Percentiles rank a stretch among this genome's conserved stretches.
These are phyloP conservation scores for Miniopterus natalensis DNA, from an alignment of 2,113 vertebrate genomes.

Conservation along the genomic window DNA sequence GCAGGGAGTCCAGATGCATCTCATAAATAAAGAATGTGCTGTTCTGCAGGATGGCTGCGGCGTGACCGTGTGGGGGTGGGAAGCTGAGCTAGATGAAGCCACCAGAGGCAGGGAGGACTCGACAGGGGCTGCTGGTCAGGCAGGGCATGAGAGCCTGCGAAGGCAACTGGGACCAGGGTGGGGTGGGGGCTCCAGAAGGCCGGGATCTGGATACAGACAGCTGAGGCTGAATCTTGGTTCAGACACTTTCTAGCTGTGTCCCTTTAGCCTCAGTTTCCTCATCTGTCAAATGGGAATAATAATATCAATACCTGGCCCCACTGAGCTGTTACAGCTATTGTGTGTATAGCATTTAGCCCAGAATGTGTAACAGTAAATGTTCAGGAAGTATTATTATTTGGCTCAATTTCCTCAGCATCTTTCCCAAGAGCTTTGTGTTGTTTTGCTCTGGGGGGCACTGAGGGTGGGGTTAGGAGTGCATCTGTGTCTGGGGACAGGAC, in stretches of 20 bases:
- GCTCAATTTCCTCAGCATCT: neutral
- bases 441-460: neutral
- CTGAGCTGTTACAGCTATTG: neutral
- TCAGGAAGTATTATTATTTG: neutral
- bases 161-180: fast-evolving
- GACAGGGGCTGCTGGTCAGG: neutral
- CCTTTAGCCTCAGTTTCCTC: neutral
- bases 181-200: neutral
- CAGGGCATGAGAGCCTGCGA: neutral
- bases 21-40: constrained; percentile 65
- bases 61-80: fast-evolving
- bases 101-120: fast-evolving
- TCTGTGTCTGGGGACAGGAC: neutral
- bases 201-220: neutral
- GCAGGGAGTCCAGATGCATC: constrained; percentile 39
- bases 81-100: neutral
- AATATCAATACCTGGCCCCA: no score
- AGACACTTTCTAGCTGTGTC: neutral
- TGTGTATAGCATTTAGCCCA: neutral
- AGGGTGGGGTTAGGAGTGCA: neutral
- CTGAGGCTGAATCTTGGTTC: neutral
- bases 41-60: neutral
- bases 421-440: neutral
- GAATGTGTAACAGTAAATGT: neutral
- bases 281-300: neutral